A percentile compares a stretch with the other conserved stretches of the same genome.
phyloP scores from a whole-genome alignment of 2,888 invertebrate species.

The Plutella xylostella region DNA sequence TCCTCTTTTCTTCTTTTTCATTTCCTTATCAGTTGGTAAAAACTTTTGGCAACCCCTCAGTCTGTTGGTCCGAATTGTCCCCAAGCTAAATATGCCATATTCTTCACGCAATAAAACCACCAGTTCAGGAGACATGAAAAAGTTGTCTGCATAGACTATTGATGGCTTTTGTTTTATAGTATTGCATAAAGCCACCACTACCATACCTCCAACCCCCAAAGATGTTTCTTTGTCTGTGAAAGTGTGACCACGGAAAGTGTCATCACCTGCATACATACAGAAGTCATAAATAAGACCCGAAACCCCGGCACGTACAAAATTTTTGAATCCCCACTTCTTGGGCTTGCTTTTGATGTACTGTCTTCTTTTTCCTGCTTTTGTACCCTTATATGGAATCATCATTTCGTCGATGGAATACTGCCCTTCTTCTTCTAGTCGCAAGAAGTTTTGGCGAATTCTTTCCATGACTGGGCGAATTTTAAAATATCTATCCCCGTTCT shows the following conservation, averaged over 20 bases:
- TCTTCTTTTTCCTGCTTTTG: conserved; percentile 25
- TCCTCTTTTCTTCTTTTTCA: conserved; percentile 1
- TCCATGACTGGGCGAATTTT: conserved; percentile 25
- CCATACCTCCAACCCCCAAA: conserved; percentile 17
- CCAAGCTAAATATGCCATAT: conserved; percentile 6
- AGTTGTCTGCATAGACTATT: conserved; percentile 7
- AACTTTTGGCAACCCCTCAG: neutral
- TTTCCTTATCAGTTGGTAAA: neutral
- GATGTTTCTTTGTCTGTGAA: conserved; percentile 20
- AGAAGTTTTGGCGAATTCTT: conserved; percentile 21
- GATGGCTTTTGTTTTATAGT: conserved; percentile 13
- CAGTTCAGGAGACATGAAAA: conserved; percentile 5
- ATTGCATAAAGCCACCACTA: conserved; percentile 23
- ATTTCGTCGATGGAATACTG: conserved; percentile 29
- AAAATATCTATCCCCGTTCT: conserved; percentile 15
- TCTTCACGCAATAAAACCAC: neutral
- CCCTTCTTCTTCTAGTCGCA: conserved; percentile 19
- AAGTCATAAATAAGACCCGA: conserved; percentile 27
- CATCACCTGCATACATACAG: conserved; percentile 20
- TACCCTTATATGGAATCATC: conserved; percentile 32
- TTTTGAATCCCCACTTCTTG: conserved; percentile 33
- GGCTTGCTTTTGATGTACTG: conserved; percentile 34
- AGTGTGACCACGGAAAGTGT: conserved; percentile 16
- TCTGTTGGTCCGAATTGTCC: conserved; percentile 7
- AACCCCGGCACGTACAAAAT: conserved; percentile 28